Percentiles rank a stretch among this genome's conserved stretches.
phyloP scores from a whole-genome alignment of 2,797 vertebrate species.

The Taeniopygia guttata region DNA sequence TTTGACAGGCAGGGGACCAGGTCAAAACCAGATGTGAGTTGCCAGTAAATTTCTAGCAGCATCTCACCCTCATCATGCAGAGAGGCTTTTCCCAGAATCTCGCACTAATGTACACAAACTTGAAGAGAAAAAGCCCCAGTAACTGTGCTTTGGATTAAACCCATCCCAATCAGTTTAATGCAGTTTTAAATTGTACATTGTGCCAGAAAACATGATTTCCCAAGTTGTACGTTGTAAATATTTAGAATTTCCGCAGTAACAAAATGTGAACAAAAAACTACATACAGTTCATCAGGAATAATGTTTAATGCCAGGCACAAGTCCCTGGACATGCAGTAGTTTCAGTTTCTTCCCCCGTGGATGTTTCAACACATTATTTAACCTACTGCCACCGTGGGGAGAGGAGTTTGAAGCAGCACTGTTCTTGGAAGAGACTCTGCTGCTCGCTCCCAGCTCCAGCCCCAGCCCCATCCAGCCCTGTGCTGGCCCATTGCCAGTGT shows the following conservation, averaged over 20 bases:
- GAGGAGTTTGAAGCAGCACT: background rate
- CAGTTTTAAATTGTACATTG: background rate
- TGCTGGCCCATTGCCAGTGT: accelerated
- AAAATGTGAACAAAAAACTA: background rate
- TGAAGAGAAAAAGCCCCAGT: background rate
- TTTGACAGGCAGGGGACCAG: background rate
- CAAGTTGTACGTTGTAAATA: slow-evolving; percentile 38
- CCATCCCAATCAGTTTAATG: slow-evolving; percentile 9
- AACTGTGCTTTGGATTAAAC: slow-evolving; percentile 25
- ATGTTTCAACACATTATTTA: background rate
- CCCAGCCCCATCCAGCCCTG: background rate
- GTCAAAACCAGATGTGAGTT: slow-evolving; percentile 23
- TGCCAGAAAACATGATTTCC: background rate
- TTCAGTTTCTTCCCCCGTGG: accelerated
- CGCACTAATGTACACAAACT: slow-evolving; percentile 37
- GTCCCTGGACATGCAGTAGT: background rate
- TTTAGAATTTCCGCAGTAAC: slow-evolving; percentile 43
- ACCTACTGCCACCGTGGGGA: accelerated
- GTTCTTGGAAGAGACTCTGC: background rate
- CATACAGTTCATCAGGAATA: accelerated
- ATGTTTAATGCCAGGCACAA: background rate
- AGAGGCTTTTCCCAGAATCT: slow-evolving; percentile 33
- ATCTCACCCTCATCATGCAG: background rate
- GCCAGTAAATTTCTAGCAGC: slow-evolving; percentile 13
- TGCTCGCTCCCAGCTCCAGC: accelerated